Base-by-base conservation (phyloP, 1,140 invertebrate genomes). In the Galleria mellonella region DNA sequence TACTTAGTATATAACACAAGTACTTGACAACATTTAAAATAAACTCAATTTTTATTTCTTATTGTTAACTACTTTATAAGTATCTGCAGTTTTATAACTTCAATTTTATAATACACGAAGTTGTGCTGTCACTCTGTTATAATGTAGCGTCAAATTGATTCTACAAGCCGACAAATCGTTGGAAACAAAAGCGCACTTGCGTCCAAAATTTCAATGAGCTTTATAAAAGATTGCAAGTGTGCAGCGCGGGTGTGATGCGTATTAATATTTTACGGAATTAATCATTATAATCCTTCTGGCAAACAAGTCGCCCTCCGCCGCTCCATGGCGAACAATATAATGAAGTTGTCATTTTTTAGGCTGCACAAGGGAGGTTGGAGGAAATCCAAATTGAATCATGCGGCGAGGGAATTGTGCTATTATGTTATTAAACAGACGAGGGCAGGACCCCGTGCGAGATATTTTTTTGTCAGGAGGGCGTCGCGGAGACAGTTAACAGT, bases 341-440 rank as follows among this genome's bases (percentile, higher is more conserved):
- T 85, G 81, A 85, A 85, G 78, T 85, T 85, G 81, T 85, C 78
- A 85, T 85, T 83, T 85, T 85, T 85, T 83, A 79, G 82, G 42
- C 72, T 58, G 64, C 74, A 65, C 68, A 52, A 62, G 75, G 79
- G 79, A 85, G 74, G 75, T 72, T 83, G 79, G 77, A 86, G 81
- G 74, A 86, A 87, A 86, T 87, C 86, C 83, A 87, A 87, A 87
- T 87, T 87, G 86, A 87, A 87, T 87, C 86, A 87, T 87, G 83
- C 81, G 86, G 83, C 86, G 76, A 83, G 86, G 83, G 86, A 87
- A 87, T 87, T 87, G 83, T 85, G 83, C 86, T 87, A 87, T 87
- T 87, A 87, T 87, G 86, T 87, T 87, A 87, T 87, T 87, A 87
- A 87, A 86, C 76, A 87, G 76, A 67, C 69, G 76, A 83, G 83